Conservation (phyloP, 1,140 invertebrate genomes). For the Eupristina koningsbergeri region DNA sequence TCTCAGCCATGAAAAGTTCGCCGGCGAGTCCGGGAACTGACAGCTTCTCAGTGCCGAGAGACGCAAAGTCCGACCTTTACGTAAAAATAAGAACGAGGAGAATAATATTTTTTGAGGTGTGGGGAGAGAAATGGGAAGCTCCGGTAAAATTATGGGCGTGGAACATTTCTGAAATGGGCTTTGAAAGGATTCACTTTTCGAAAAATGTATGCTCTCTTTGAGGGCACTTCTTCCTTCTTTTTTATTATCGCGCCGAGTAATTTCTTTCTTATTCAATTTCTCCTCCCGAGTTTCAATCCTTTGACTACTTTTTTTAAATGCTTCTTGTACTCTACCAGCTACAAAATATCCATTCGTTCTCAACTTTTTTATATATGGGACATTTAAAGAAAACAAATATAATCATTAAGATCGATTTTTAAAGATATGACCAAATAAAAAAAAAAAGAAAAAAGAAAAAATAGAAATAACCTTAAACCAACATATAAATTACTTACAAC, state of each 20-base stretch:
- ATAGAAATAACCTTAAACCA: too few species aligned
- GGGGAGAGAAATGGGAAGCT: conserved; percentile 19
- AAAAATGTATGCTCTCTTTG: conserved; percentile 36
- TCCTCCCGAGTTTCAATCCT: neutral
- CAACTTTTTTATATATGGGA: neutral
- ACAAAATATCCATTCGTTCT: neutral
- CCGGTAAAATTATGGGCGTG: conserved; percentile 28
- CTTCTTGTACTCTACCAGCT: neutral
- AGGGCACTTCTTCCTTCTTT: conserved; percentile 12
- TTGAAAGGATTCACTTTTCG: conserved; percentile 42
- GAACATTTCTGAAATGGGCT: conserved; percentile 23
- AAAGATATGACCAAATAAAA: neutral
- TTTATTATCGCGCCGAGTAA: conserved; percentile 23
- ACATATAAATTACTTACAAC: too few species aligned
- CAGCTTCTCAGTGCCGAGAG: conserved; percentile 24
- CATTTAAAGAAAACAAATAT: neutral
- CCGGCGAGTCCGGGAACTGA: conserved; percentile 38
- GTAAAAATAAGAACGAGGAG: conserved; percentile 32
- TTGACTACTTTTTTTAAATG: conserved; percentile 15
- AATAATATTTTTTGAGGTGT: conserved; percentile 37
- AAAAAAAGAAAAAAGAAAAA: too few species aligned
- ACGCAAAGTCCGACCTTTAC: conserved; percentile 2
- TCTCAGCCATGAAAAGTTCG: conserved; percentile 47
- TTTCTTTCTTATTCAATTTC: conserved; percentile 40
- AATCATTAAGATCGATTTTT: neutral